A percentile compares a stretch with the other conserved stretches of the same genome.
phyloP scores from a whole-genome alignment of 2,797 vertebrate genomes.

The Hozukius guyotensis region DNA sequence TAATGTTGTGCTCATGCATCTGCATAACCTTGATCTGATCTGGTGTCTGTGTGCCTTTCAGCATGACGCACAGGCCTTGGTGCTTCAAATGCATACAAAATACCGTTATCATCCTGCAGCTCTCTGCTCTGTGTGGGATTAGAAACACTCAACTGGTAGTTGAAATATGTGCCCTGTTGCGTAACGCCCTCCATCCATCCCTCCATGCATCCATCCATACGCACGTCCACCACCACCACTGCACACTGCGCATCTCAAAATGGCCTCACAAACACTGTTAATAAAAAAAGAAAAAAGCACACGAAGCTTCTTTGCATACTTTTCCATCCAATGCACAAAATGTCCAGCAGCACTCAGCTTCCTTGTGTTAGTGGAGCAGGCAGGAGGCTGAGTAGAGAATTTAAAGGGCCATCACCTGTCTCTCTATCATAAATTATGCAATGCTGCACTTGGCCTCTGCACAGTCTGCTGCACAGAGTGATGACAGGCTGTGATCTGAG shows the following conservation, averaged over 20 bases:
- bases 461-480: background rate
- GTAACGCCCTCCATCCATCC: slow-evolving; percentile 31
- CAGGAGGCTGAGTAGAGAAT: background rate
- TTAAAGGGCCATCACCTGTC: background rate
- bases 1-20: slow-evolving; percentile 12
- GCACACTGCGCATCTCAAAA: slow-evolving; percentile 24
- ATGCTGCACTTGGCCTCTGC: background rate
- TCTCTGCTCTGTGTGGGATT: fast-evolving
- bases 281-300: background rate
- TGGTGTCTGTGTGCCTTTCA: background rate
- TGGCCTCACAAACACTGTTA: slow-evolving; percentile 14
- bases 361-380: background rate
- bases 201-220: background rate
- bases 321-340: background rate
- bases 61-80: background rate
- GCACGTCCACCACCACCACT: background rate
- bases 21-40: slow-evolving; percentile 1
- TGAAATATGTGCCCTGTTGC: slow-evolving; percentile 13
- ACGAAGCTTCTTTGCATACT: background rate
- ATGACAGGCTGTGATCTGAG: background rate
- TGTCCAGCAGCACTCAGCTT: background rate
- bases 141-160: slow-evolving; percentile 35
- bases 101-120: fast-evolving
- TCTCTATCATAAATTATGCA: background rate
- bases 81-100: background rate